Conservation (phyloP, 2,797 vertebrate species). For the Dromococcyx pavoninus region DNA sequence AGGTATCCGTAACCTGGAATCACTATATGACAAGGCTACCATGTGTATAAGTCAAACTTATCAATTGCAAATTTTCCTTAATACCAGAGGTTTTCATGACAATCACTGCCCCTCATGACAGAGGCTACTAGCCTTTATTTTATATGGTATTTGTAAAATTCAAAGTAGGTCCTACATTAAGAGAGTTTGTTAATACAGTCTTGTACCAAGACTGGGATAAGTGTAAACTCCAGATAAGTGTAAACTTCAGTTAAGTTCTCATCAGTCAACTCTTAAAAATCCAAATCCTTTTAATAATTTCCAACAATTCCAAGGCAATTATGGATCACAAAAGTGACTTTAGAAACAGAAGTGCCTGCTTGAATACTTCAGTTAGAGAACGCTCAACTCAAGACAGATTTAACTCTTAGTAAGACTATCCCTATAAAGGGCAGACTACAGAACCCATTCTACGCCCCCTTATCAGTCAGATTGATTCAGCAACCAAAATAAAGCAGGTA, state of each 20-base stretch:
- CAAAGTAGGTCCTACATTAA: background rate
- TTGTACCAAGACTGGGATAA: background rate
- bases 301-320: background rate
- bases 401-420: background rate
- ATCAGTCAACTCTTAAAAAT: background rate
- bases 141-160: background rate
- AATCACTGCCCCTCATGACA: rapidly evolving
- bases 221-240: background rate
- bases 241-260: background rate
- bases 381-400: background rate
- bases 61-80: background rate
- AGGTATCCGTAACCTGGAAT: background rate
- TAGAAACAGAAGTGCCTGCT: background rate
- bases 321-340: background rate
- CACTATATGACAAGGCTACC: background rate
- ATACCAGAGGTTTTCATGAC: background rate
- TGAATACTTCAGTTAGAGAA: background rate
- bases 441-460: background rate
- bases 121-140: background rate
- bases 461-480: background rate
- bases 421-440: background rate
- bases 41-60: rapidly evolving
- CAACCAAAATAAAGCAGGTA: background rate
- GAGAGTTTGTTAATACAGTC: background rate
- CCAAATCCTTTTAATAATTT: background rate